Percentiles rank a stretch among this genome's conserved stretches.
Conservation (phyloP, 2,888 invertebrate species). For the Operophtera brumata region DNA sequence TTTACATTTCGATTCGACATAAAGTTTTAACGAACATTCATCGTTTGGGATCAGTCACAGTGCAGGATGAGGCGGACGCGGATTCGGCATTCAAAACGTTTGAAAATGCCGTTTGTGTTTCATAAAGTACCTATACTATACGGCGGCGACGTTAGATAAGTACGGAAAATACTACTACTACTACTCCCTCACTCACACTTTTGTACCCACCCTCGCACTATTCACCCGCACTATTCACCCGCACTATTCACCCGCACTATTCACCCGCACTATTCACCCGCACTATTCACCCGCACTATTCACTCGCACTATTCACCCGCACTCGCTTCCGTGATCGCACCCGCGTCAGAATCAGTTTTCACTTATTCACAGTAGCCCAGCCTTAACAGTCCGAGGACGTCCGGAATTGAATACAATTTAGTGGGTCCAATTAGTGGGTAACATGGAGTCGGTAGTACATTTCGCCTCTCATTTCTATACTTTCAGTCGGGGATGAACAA, state of each 20-base stretch:
- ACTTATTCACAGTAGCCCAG: not conserved
- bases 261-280: not conserved
- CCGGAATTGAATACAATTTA: conserved; percentile 54
- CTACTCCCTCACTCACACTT: not conserved
- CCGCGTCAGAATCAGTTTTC: not conserved
- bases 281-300: not conserved
- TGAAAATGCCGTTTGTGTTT: no score
- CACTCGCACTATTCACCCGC: not conserved
- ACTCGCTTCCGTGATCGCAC: not conserved
- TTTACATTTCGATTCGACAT: conserved; percentile 55
- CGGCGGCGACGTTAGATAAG: not conserved
- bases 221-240: not conserved
- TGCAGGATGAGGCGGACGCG: not conserved
- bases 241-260: not conserved
- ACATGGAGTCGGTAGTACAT: conserved; percentile 60
- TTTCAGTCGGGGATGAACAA: conserved; percentile 70
- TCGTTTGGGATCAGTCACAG: conserved; percentile 30
- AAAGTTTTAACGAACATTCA: conserved; percentile 60
- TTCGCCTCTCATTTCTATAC: conserved; percentile 70
- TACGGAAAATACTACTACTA: not conserved
- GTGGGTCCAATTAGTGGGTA: conserved; percentile 65
- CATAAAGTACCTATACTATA: not conserved
- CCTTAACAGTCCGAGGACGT: conserved; percentile 21
- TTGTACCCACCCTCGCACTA: no score
- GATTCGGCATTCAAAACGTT: not conserved